Evolutionary conservation across 2,113 vertebrate species (phyloP).

Genomic region (cattle (Bos taurus)): ARS-UCD2.0 NC_037338.1:83250501-83251000

Average conservation of each 20-base stretch:
- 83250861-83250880: neutral
- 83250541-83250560: neutral
- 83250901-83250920: neutral
- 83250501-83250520: neutral
- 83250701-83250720: neutral
- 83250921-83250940: neutral
- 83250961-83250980: neutral
- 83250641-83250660: neutral
- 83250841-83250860: neutral
- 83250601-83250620: neutral
- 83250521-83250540: neutral
- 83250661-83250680: neutral
- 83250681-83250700: too few relatives aligned
- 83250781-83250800: neutral
- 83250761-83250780: neutral
- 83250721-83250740: neutral
- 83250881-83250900: accelerated
- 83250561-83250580: neutral
- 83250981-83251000: accelerated
- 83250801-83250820: neutral
- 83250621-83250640: neutral
- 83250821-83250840: neutral
- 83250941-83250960: neutral
- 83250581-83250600: neutral
- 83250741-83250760: neutral